phyloP scores from a whole-genome alignment of 1,140 invertebrate genomes.

The Scaptomyza hsui region DNA sequence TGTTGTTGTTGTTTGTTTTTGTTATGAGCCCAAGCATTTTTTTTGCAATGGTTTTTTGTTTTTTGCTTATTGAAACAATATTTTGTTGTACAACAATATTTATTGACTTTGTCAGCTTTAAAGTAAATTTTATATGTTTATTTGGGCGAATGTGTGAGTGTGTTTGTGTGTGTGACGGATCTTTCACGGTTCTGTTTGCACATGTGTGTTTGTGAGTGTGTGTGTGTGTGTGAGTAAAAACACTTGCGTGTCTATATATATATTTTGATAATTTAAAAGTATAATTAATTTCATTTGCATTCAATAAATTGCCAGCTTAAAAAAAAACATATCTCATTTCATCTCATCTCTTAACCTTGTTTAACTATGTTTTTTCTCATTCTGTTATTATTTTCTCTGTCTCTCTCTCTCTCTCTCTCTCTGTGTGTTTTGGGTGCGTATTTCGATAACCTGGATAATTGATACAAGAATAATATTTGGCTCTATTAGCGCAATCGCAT shows the following conservation, averaged over 20 bases:
- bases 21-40: constrained; percentile 46
- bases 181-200: constrained; percentile 12
- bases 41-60: constrained; percentile 40
- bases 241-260: constrained; percentile 21
- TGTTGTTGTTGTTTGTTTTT: constrained; percentile 45
- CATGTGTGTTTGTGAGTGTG: constrained; percentile 1
- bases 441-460: constrained; percentile 65
- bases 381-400: neutral
- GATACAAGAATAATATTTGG: constrained; percentile 82
- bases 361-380: neutral
- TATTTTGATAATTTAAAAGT: constrained; percentile 68
- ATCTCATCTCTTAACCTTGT: neutral
- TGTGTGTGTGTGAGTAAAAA: constrained; percentile 22
- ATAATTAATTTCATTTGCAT: constrained; percentile 65
- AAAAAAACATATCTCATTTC: neutral
- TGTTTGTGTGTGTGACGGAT: neutral
- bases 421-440: constrained; percentile 2
- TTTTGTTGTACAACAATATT: constrained; percentile 72
- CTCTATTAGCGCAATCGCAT: constrained; percentile 82
- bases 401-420: neutral
- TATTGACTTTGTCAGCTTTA: constrained; percentile 83
- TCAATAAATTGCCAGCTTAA: constrained; percentile 35
- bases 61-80: constrained; percentile 82
- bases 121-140: constrained; percentile 81
- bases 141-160: constrained; percentile 62